Evolutionary conservation across 1,140 invertebrate species (phyloP), one percentile per base, ranked within the genome.

Genomic region (Drosophila pandora): DNA sequence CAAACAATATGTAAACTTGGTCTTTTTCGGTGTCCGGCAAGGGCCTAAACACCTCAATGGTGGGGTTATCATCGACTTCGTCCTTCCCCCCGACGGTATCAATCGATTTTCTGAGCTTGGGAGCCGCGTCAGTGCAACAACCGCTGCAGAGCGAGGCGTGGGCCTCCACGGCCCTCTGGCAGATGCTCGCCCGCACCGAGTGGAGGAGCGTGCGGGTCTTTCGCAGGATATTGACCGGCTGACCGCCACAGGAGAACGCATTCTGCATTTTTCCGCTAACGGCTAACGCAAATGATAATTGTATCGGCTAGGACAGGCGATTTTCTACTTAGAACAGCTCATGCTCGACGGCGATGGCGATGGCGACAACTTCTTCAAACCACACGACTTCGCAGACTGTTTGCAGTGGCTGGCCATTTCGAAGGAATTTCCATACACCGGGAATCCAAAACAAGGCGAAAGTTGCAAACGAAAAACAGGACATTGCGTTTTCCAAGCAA

Each of bases 391-490:
- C 25, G 61, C 76, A 47, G 64, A 85, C 81, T 85, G 81, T 62
- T 81, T 78, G 62, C 62, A 76, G 25, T 10, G 22, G 25, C 8
- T 73, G 62, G 45, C 67, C 73, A 73, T 22, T 64, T 68, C 60
- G 45, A 68, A 49, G 59, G 30, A 50, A 76, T 84, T 84, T 84
- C 75, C 82, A 71, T 87, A 71, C 82, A 79, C 62, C 57, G 71
- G 55, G 61, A 78, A 71, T 68, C 71, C 39, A 62, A 65, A 62
- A 73, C 68, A 73, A 70, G 75, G 23, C 68, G 43, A 88, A 61
- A 82, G 67, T 82, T 87, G 78, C 82, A 87, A 88, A 87, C 71
- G 83, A 79, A 76, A 80, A 76, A 79, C 74, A 62, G 82, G 83
- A 79, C 82, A 87, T 84, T 87, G 82, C 77, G 73, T 84, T 84